Conservation (phyloP, 1,140 invertebrate genomes). For the Magallana angulata region DNA sequence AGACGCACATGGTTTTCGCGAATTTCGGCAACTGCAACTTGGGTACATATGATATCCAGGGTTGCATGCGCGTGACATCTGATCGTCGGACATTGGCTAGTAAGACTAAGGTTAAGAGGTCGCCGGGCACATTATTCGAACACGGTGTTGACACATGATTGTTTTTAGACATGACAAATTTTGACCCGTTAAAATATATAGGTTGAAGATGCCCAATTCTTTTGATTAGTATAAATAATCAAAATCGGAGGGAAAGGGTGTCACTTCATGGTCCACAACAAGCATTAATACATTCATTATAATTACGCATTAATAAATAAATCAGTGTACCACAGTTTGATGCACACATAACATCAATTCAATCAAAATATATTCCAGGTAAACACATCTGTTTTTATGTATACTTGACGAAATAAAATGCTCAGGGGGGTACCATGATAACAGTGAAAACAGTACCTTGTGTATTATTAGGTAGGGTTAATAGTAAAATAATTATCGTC, state of each 20-base stretch:
- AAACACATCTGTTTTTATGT: not conserved
- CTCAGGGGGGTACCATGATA: not conserved
- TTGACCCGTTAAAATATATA: slow-evolving; percentile 8
- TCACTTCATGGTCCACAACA: not conserved
- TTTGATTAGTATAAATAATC: not conserved
- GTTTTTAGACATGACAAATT: slow-evolving; percentile 11
- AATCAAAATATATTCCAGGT: slow-evolving; percentile 7
- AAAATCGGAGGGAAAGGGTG: not conserved
- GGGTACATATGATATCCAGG: slow-evolving; percentile 6
- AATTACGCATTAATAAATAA: slow-evolving; percentile 19
- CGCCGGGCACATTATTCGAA: not conserved
- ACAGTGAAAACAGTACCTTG: not conserved
- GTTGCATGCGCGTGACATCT: not conserved
- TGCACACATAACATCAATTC: not conserved
- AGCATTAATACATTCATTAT: slow-evolving; percentile 14
- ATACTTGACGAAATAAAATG: slow-evolving; percentile 9
- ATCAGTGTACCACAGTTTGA: not conserved
- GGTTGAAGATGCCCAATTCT: not conserved
- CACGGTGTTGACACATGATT: slow-evolving; percentile 15
- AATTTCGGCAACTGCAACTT: not conserved
- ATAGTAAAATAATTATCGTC: slow-evolving; percentile 5
- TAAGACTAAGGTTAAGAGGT: not conserved
- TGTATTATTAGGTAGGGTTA: slow-evolving; percentile 7
- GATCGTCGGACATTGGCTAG: not conserved
- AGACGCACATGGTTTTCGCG: not conserved